Conservation (phyloP, 2,888 invertebrate species). For the Acanthoscelides obtectus region DNA sequence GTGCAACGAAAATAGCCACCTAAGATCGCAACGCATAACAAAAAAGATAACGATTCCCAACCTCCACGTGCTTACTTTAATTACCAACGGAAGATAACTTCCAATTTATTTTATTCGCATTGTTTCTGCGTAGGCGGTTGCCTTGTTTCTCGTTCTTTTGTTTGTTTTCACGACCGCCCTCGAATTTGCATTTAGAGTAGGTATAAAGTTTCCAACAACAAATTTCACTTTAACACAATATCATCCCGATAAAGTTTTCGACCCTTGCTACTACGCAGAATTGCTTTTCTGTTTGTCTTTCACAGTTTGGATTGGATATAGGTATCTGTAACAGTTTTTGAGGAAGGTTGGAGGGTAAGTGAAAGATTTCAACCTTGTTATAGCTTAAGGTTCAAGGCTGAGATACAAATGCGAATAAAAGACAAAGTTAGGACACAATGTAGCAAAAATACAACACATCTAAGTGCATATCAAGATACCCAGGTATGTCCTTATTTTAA, state of each 20-base stretch:
- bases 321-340: neutral
- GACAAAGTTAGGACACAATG: too few relatives aligned
- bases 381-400: too few relatives aligned
- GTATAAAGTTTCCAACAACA: slow-evolving; percentile 44
- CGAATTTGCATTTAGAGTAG: slow-evolving; percentile 46
- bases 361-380: neutral
- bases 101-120: slow-evolving; percentile 3
- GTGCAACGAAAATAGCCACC: neutral
- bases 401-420: too few relatives aligned
- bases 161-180: slow-evolving; percentile 36
- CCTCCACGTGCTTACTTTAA: neutral
- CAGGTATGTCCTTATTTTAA: too few relatives aligned
- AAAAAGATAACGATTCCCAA: neutral
- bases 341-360: slow-evolving; percentile 4
- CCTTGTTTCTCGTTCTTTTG: slow-evolving; percentile 25
- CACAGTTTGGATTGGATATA: slow-evolving; percentile 15
- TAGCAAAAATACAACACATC: too few relatives aligned
- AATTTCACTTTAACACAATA: slow-evolving; percentile 29
- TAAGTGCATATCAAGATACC: too few relatives aligned
- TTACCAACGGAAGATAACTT: neutral
- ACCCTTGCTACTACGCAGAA: slow-evolving; percentile 28
- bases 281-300: slow-evolving; percentile 24
- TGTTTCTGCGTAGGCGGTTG: slow-evolving; percentile 18
- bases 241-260: slow-evolving; percentile 27
- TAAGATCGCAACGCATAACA: neutral